A percentile compares a stretch with the other conserved stretches of the same genome.
Conservation (phyloP, 2,888 invertebrate species). For the Ctenicera cuprea region DNA sequence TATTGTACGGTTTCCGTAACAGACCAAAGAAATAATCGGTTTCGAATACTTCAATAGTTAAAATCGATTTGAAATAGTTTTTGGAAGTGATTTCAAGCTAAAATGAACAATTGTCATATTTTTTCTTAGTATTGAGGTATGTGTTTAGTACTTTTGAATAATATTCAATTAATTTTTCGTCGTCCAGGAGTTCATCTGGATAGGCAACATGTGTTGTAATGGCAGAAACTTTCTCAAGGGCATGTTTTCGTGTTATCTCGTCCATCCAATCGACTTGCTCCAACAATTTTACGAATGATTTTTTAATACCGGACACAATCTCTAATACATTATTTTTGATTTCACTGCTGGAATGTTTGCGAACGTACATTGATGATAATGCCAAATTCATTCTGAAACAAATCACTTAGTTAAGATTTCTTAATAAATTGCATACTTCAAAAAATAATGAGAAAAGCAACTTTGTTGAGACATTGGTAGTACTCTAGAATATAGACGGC, state of each 20-base stretch:
- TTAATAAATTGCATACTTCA: too few relatives aligned
- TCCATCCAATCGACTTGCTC: conserved; percentile 68
- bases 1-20: conserved; percentile 73
- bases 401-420: too few relatives aligned
- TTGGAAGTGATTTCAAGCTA: conserved; percentile 62
- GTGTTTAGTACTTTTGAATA: conserved; percentile 77
- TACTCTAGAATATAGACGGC: too few relatives aligned
- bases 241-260: conserved; percentile 62
- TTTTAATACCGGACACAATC: conserved; percentile 66
- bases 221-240: conserved; percentile 71
- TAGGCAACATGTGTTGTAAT: conserved; percentile 75
- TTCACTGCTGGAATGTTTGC: conserved; percentile 82
- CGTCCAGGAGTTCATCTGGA: conserved; percentile 80
- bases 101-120: conserved; percentile 51
- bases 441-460: too few relatives aligned
- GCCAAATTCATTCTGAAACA: conserved; percentile 79
- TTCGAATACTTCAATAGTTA: conserved; percentile 73
- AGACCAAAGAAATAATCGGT: conserved; percentile 67
- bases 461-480: too few relatives aligned
- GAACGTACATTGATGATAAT: conserved; percentile 86
- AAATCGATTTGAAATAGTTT: conserved; percentile 72
- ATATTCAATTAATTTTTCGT: conserved; percentile 76
- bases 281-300: conserved; percentile 64
- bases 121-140: too few relatives aligned
- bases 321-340: conserved; percentile 61